Percentiles rank a stretch among this genome's conserved stretches.
phyloP scores from a whole-genome alignment of 2,888 invertebrate genomes.

The Melanophora roralis region DNA sequence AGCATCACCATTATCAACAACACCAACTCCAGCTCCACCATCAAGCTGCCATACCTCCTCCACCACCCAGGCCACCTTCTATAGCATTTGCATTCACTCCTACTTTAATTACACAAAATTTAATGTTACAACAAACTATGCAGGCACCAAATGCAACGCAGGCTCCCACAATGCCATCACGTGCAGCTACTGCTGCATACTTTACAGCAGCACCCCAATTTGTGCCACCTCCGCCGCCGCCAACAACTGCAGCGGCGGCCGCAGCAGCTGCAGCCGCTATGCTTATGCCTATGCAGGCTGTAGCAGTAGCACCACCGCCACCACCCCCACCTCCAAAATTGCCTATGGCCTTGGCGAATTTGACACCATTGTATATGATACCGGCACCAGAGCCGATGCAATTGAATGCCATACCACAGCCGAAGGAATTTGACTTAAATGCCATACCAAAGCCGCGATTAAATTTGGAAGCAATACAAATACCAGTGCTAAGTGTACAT shows the following conservation, averaged over 20 bases:
- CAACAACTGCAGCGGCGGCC: slow-evolving; percentile 61
- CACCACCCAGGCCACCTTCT: slow-evolving; percentile 66
- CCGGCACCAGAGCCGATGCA: slow-evolving; percentile 80
- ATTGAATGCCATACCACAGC: slow-evolving; percentile 81
- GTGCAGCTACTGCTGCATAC: slow-evolving; percentile 54
- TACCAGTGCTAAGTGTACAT: slow-evolving; percentile 73
- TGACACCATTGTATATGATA: slow-evolving; percentile 76
- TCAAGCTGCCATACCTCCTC: slow-evolving; percentile 67
- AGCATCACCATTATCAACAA: slow-evolving; percentile 31
- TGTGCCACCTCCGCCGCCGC: slow-evolving; percentile 70
- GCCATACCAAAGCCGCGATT: slow-evolving; percentile 81
- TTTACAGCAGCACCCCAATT: slow-evolving; percentile 58
- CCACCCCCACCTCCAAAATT: slow-evolving; percentile 72
- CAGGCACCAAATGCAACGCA: slow-evolving; percentile 48
- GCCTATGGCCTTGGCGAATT: slow-evolving; percentile 69
- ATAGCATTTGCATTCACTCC: slow-evolving; percentile 62
- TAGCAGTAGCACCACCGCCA: slow-evolving; percentile 71
- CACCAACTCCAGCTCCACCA: slow-evolving; percentile 71
- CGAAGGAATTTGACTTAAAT: slow-evolving; percentile 80
- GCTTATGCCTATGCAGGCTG: slow-evolving; percentile 64
- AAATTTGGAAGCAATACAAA: slow-evolving; percentile 80
- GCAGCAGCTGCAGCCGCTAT: slow-evolving; percentile 66
- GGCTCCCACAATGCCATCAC: slow-evolving; percentile 62
- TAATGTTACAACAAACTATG: slow-evolving; percentile 44
- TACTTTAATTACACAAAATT: slow-evolving; percentile 56